phyloP scores from a whole-genome alignment of 2,113 vertebrate species.

The Peromyscus leucopus region DNA sequence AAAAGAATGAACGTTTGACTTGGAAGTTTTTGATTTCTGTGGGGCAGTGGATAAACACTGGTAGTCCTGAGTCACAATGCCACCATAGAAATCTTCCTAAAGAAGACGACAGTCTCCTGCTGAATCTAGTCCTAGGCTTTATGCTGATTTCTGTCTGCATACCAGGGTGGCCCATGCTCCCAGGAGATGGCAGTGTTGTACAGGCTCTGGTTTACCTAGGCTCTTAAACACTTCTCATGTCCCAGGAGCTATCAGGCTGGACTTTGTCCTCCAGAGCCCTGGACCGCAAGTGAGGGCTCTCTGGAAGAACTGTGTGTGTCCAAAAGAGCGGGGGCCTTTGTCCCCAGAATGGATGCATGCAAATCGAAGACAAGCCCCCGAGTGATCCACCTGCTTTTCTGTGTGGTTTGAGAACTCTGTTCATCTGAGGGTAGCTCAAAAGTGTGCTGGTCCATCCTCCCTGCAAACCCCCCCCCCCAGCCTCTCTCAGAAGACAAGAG shows the following conservation, averaged over 20 bases:
- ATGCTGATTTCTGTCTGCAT: not conserved
- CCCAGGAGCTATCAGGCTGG: not conserved
- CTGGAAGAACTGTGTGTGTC: not conserved
- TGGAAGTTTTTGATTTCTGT: not conserved
- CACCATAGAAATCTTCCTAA: not conserved
- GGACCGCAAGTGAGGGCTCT: not conserved
- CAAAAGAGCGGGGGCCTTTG: conserved; percentile 12
- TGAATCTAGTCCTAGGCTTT: not conserved
- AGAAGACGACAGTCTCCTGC: fast-evolving
- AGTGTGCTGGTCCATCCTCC: not conserved
- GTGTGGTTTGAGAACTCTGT: not conserved
- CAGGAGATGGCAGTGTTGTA: conserved; percentile 77
- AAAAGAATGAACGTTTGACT: not conserved
- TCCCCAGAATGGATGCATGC: not conserved
- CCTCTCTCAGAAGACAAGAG: not conserved
- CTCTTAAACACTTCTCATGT: not conserved
- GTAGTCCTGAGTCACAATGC: not conserved
- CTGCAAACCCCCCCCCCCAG: not conserved
- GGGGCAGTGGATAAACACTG: not conserved
- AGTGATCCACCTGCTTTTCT: not conserved
- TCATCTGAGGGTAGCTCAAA: not conserved
- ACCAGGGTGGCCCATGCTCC: conserved; percentile 25
- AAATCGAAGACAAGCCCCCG: not conserved
- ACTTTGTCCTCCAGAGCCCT: not conserved
- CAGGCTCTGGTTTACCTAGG: not conserved